These are phyloP conservation scores for Petrophora chlorosata DNA, from an alignment of 2,888 invertebrate species.

Conservation along the genomic window DNA sequence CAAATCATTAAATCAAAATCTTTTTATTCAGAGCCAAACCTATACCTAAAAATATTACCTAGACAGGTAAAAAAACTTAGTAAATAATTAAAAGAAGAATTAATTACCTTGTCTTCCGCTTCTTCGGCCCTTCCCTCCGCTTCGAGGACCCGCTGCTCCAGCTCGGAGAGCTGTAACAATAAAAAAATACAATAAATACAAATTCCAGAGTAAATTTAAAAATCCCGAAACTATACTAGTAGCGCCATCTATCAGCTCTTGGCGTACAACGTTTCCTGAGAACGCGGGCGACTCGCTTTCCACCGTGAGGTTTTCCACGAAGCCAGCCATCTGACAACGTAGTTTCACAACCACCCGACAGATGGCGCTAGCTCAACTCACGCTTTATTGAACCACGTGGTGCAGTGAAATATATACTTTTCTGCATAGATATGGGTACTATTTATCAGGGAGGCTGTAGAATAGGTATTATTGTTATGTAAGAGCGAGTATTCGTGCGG, in stretches of 20 bases:
- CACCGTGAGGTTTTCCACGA: conserved; percentile 7
- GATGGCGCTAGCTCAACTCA: conserved; percentile 64
- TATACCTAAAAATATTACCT: no score
- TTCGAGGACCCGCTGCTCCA: conserved; percentile 96
- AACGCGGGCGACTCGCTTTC: conserved; percentile 7
- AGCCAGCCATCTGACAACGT: conserved; percentile 25
- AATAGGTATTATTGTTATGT: conserved; percentile 80
- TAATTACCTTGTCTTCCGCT: conserved; percentile 95
- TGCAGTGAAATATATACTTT: conserved; percentile 19
- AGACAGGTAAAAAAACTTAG: no score
- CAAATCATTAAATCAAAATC: no score
- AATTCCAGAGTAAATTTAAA: background rate
- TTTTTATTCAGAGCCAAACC: no score
- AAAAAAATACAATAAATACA: conserved; percentile 33
- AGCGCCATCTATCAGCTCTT: conserved; percentile 58
- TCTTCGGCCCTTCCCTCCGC: conserved; percentile 96
- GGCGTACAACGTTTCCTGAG: conserved; percentile 25
- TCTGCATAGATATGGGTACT: conserved; percentile 29
- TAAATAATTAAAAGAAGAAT: conserved; percentile 2
- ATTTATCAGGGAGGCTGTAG: conserved; percentile 64
- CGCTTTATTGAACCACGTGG: conserved; percentile 79
- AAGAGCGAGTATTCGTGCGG: conserved; percentile 77
- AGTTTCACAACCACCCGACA: conserved; percentile 61
- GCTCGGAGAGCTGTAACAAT: conserved; percentile 94
- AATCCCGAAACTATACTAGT: conserved; percentile 35